phyloP scores from a whole-genome alignment of 2,888 invertebrate genomes.

The Drosophila antonietae region DNA sequence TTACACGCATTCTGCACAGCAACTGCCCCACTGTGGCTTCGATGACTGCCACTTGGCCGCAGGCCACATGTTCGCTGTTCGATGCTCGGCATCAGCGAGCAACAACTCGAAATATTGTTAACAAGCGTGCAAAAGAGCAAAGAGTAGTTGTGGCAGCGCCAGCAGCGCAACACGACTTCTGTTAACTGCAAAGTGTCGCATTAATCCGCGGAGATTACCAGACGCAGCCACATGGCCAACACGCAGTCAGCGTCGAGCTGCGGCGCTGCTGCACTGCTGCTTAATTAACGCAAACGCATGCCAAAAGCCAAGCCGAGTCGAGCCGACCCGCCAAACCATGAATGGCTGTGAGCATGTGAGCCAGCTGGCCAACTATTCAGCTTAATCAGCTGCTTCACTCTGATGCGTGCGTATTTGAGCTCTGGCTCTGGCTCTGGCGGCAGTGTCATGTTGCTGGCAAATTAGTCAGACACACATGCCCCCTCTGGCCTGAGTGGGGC shows the following conservation, averaged over 20 bases:
- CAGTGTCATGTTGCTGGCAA: conserved; percentile 76
- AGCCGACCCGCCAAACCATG: conserved; percentile 23
- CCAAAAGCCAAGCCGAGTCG: conserved; percentile 59
- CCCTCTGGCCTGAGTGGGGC: conserved; percentile 19
- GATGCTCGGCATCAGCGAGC: conserved; percentile 31
- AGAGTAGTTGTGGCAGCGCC: conserved; percentile 27
- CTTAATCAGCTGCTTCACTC: conserved; percentile 67
- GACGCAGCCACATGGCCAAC: conserved; percentile 58
- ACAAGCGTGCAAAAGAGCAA: conserved; percentile 72
- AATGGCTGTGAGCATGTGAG: conserved; percentile 42
- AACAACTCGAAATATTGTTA: conserved; percentile 74
- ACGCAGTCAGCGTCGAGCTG: conserved; percentile 42
- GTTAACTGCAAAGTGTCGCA: conserved; percentile 71
- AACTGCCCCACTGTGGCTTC: conserved; percentile 42
- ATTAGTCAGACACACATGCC: conserved; percentile 61
- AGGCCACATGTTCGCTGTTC: conserved; percentile 62
- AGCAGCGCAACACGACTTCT: conserved; percentile 62
- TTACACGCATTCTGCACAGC: conserved; percentile 10
- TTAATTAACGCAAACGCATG: conserved; percentile 75
- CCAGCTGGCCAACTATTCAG: conserved; percentile 65
- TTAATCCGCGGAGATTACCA: conserved; percentile 78
- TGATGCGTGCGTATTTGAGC: background rate
- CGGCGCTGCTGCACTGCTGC: conserved; percentile 54
- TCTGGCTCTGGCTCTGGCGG: conserved; percentile 30
- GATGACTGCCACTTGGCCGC: conserved; percentile 56